These are phyloP conservation scores for Unio pictorum DNA, from an alignment of 2,888 invertebrate genomes.

Conservation along the genomic window DNA sequence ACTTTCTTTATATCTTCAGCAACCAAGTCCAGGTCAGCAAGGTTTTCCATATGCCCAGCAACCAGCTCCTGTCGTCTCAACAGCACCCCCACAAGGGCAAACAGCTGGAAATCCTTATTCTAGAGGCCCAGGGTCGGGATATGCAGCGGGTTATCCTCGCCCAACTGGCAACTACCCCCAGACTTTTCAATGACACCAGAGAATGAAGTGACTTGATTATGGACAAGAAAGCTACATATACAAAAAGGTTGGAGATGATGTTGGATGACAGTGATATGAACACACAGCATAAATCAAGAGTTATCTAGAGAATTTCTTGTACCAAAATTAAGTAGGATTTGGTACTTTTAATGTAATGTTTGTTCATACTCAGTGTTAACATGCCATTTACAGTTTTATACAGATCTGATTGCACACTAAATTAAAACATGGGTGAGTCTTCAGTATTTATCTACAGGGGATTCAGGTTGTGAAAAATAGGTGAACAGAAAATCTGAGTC, in stretches of 20 bases:
- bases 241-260: background rate
- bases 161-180: conserved; percentile 55
- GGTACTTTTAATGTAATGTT: too few relatives aligned
- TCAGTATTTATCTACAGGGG: too few relatives aligned
- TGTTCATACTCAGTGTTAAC: too few relatives aligned
- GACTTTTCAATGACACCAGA: conserved; percentile 40
- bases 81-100: conserved; percentile 12
- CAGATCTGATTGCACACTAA: too few relatives aligned
- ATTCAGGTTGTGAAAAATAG: too few relatives aligned
- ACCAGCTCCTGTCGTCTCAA: conserved; percentile 11
- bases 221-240: background rate
- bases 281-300: too few relatives aligned
- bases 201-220: background rate
- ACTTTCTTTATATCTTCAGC: background rate
- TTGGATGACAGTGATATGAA: too few relatives aligned
- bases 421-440: too few relatives aligned
- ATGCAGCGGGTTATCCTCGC: conserved; percentile 53
- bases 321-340: too few relatives aligned
- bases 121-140: conserved; percentile 45
- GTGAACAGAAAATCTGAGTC: too few relatives aligned
- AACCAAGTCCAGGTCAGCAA: conserved; percentile 13
- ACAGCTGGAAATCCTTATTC: conserved; percentile 53
- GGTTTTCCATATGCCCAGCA: conserved; percentile 13
- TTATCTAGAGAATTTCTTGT: too few relatives aligned
- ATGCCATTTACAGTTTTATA: too few relatives aligned